Conservation (phyloP, 2,888 invertebrate genomes). For the Pachliopta kotzebuea region DNA sequence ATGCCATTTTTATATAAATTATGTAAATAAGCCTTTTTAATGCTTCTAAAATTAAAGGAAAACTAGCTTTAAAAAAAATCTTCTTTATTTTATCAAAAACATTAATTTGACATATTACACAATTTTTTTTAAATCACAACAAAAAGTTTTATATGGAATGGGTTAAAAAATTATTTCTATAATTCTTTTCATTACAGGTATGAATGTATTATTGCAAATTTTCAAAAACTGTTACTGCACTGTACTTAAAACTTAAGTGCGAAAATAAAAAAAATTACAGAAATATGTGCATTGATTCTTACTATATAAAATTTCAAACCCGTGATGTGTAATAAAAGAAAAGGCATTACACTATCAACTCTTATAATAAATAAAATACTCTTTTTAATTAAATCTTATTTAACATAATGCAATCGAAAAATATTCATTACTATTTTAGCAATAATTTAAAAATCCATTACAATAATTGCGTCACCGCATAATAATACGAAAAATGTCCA, state of each 20-base stretch:
- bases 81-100: not conserved
- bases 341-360: too few species aligned
- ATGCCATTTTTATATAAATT: slow-evolving; percentile 45
- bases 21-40: not conserved
- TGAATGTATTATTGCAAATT: too few species aligned
- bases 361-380: too few species aligned
- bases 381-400: too few species aligned
- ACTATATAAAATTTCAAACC: too few species aligned
- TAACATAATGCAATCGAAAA: not conserved
- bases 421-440: not conserved
- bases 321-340: too few species aligned
- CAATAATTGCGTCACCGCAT: not conserved
- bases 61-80: not conserved
- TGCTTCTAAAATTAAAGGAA: not conserved
- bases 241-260: too few species aligned
- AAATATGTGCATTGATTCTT: too few species aligned
- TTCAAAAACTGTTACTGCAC: too few species aligned
- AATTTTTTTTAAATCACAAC: not conserved
- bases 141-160: not conserved
- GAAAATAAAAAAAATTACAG: too few species aligned
- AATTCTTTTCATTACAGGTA: not conserved
- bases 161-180: not conserved
- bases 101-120: not conserved
- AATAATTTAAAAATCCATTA: not conserved
- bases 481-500: not conserved